Conservation (phyloP, 2,888 invertebrate species). For the Quadroppia sp. region DNA sequence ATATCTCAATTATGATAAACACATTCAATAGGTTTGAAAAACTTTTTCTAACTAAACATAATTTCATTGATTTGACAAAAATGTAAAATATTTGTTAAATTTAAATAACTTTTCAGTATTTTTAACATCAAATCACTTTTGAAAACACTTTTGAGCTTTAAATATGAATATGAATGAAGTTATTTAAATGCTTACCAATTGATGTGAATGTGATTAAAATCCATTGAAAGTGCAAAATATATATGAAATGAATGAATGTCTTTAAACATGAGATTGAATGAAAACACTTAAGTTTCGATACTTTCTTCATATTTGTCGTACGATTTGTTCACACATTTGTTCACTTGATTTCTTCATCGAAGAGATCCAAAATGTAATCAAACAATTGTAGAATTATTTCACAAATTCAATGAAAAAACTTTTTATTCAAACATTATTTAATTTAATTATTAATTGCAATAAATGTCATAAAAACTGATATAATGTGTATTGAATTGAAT, state of each 20-base stretch:
- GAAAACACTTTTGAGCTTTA: background rate
- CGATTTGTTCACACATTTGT: background rate
- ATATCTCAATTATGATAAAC: no score
- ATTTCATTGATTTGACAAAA: no score
- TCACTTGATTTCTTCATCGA: background rate
- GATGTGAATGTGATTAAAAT: conserved; percentile 9
- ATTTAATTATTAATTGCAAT: no score
- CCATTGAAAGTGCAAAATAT: background rate
- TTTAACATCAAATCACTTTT: background rate
- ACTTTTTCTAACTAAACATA: no score
- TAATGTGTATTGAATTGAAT: background rate
- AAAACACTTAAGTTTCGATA: conserved; percentile 4
- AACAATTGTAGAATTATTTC: no score
- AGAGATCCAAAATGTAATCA: background rate
- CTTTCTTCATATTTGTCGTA: background rate
- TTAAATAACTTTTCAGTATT: background rate
- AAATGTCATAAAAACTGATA: no score
- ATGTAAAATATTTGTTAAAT: background rate
- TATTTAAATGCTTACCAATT: conserved; percentile 2
- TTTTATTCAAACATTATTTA: no score
- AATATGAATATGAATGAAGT: background rate
- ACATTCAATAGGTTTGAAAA: no score
- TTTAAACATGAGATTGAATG: conserved; percentile 2
- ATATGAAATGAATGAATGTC: conserved; percentile 13
- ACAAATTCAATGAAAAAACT: no score